Evolutionary conservation across 1,140 invertebrate species (phyloP).

Genomic region (Euglossa dilemma): DNA sequence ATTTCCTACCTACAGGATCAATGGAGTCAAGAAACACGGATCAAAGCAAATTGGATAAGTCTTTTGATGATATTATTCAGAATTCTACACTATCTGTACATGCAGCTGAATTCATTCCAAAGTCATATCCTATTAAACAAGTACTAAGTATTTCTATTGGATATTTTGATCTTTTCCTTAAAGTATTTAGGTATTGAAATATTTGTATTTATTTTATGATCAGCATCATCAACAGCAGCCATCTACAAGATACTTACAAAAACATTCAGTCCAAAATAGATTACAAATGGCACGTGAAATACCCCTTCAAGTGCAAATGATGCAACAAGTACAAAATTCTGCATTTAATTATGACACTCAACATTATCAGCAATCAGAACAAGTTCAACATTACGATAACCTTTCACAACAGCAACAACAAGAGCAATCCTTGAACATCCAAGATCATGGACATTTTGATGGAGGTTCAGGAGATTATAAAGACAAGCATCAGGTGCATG

Average conservation of each 20-base stretch:
- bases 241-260: conserved; percentile 1
- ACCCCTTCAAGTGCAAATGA: conserved; percentile 5
- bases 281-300: conserved; percentile 62
- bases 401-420: conserved; percentile 64
- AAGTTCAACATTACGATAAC: conserved; percentile 54
- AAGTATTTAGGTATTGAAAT: neutral
- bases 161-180: no score
- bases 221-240: conserved; percentile 2
- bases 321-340: neutral
- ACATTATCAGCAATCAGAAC: conserved; percentile 34
- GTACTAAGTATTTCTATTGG: conserved; percentile 2
- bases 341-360: conserved; percentile 4
- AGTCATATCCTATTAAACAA: neutral
- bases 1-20: conserved; percentile 1
- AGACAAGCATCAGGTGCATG: conserved; percentile 62
- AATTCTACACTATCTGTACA: conserved; percentile 71
- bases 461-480: conserved; percentile 63
- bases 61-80: conserved; percentile 62
- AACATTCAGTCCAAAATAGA: conserved; percentile 67
- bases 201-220: neutral
- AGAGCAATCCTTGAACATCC: conserved; percentile 55
- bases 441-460: conserved; percentile 64
- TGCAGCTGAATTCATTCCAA: conserved; percentile 75
- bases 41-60: conserved; percentile 12
- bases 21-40: neutral